A percentile compares a stretch with the other conserved stretches of the same genome.
These are phyloP conservation scores for Enteromius anoplus DNA, from an alignment of 2,797 vertebrate genomes.

Conservation along the genomic window DNA sequence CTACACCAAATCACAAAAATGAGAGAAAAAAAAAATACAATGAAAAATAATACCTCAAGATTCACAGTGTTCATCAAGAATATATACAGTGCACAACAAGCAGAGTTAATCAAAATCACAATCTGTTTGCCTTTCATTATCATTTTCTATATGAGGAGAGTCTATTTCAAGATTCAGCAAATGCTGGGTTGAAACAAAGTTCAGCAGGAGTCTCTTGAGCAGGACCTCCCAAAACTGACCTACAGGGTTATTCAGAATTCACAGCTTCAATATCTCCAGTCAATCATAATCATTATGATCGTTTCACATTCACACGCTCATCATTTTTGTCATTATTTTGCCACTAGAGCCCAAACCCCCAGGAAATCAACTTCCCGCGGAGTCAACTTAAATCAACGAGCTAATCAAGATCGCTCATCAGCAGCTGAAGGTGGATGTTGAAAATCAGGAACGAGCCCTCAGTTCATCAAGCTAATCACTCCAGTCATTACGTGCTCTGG, in stretches of 20 bases:
- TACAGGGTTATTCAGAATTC: not conserved
- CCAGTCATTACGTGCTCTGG: not conserved
- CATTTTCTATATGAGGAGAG: not conserved
- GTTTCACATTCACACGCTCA: not conserved
- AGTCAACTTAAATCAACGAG: not conserved
- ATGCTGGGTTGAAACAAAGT: not conserved
- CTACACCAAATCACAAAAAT: not conserved
- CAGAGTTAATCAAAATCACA: constrained; percentile 2
- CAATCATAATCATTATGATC: not conserved
- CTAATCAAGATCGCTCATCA: not conserved
- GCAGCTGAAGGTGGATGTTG: not conserved
- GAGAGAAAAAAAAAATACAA: not conserved
- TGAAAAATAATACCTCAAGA: not conserved
- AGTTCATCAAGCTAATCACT: not conserved
- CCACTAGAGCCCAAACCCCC: not conserved
- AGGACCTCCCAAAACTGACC: not conserved
- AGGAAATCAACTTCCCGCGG: not conserved
- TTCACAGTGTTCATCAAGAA: not conserved
- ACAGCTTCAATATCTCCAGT: not conserved
- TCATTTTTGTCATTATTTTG: not conserved
- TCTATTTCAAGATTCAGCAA: not conserved
- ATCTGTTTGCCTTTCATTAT: not conserved
- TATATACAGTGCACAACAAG: not conserved
- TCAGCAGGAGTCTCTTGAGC: not conserved
- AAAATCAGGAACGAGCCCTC: not conserved